phyloP scores from a whole-genome alignment of 64 coral and sea anemone species.

The Catalaphyllia jardinei region DNA sequence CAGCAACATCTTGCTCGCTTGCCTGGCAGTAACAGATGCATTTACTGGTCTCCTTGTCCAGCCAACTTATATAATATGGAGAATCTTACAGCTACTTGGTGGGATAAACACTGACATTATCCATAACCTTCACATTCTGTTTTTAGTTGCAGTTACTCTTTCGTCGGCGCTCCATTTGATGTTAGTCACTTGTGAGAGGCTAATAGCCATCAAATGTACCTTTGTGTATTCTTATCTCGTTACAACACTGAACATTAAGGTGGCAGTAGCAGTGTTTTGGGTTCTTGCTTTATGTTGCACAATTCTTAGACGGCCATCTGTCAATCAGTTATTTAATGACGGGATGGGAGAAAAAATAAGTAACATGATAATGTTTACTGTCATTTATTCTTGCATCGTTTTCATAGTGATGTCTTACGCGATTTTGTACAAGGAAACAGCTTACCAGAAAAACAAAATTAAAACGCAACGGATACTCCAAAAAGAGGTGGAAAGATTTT shows the following conservation, averaged over 20 bases:
- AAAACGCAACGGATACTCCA: not conserved
- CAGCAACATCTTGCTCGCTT: constrained; percentile 1
- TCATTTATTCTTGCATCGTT: not conserved
- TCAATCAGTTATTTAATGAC: too few relatives aligned
- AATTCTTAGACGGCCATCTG: not conserved
- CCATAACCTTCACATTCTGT: not conserved
- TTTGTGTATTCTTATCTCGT: not conserved
- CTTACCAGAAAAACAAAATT: not conserved
- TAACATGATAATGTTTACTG: not conserved
- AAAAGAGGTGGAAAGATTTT: constrained; percentile 5
- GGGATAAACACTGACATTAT: not conserved
- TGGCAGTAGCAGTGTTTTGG: not conserved
- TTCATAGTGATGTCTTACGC: not conserved
- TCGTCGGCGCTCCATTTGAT: not conserved
- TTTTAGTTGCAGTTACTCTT: not conserved
- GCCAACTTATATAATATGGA: not conserved
- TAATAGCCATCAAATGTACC: not conserved
- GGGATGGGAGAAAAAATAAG: too few relatives aligned
- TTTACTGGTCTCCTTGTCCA: not conserved
- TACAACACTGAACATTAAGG: not conserved
- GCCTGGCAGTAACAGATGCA: not conserved
- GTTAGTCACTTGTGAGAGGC: not conserved
- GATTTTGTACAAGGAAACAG: not conserved
- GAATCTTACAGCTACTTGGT: not conserved
- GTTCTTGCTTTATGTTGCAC: not conserved